Conservation (phyloP, 2,113 vertebrate species). For the Callospermophilus lateralis region DNA sequence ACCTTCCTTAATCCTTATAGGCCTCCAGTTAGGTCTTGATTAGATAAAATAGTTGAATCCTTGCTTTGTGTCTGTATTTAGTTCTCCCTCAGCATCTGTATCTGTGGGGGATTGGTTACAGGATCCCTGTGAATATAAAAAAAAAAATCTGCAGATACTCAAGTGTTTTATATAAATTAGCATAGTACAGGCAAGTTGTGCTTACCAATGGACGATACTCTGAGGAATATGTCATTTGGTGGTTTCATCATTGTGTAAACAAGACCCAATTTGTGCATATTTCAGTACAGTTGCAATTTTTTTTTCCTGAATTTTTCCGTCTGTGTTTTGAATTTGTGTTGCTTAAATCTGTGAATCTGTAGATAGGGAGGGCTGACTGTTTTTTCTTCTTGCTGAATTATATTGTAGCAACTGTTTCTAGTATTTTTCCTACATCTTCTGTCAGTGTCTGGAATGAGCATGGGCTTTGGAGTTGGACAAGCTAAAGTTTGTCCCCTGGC, state of each 20-base stretch:
- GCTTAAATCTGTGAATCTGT: not conserved
- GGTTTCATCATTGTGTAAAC: not conserved
- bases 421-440: not conserved
- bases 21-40: not conserved
- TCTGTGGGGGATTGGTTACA: not conserved
- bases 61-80: not conserved
- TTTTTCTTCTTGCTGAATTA: not conserved
- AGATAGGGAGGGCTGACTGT: not conserved
- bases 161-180: not conserved
- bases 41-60: not conserved
- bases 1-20: not conserved
- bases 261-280: not conserved
- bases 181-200: too few species aligned
- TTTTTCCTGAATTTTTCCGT: not conserved
- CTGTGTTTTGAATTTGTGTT: too few species aligned
- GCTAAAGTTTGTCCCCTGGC: accelerated
- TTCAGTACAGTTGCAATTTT: not conserved
- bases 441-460: not conserved
- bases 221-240: not conserved
- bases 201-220: not conserved
- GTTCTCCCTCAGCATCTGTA: too few species aligned
- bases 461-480: not conserved
- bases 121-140: too few species aligned
- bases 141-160: not conserved
- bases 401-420: not conserved